These are phyloP conservation scores for Naja naja DNA, from an alignment of 2,113 vertebrate species.

Conservation along the genomic window DNA sequence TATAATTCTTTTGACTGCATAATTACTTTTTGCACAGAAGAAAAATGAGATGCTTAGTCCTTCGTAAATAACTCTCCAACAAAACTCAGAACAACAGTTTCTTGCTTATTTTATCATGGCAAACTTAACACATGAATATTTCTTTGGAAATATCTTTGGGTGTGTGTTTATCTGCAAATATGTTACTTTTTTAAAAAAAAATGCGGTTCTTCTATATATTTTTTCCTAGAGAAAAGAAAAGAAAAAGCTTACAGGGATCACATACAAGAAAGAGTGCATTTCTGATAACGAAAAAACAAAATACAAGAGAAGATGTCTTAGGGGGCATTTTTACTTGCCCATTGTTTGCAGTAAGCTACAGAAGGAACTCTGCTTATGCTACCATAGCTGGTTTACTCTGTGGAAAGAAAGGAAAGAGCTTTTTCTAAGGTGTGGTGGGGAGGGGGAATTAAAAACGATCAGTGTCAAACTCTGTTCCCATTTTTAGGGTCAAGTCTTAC, in stretches of 20 bases:
- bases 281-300: slow-evolving; percentile 22
- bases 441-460: background rate
- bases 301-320: background rate
- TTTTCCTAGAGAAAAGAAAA: slow-evolving; percentile 27
- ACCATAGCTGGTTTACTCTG: background rate
- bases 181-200: background rate
- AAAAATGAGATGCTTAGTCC: slow-evolving; percentile 80
- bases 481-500: background rate
- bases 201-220: slow-evolving; percentile 48
- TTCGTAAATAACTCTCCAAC: slow-evolving; percentile 79
- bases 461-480: background rate
- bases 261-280: slow-evolving; percentile 35
- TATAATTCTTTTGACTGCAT: slow-evolving; percentile 81
- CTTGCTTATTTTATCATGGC: slow-evolving; percentile 68
- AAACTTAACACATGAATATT: slow-evolving; percentile 67
- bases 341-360: background rate
- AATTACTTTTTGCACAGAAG: slow-evolving; percentile 82
- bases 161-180: background rate
- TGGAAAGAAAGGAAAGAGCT: background rate
- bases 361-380: background rate
- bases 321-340: background rate
- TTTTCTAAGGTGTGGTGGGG: background rate
- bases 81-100: slow-evolving; percentile 74
- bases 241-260: background rate
- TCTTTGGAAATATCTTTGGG: slow-evolving; percentile 60